phyloP scores from a whole-genome alignment of 2,888 invertebrate species.

The Spatulosminthurus flaviceps region DNA sequence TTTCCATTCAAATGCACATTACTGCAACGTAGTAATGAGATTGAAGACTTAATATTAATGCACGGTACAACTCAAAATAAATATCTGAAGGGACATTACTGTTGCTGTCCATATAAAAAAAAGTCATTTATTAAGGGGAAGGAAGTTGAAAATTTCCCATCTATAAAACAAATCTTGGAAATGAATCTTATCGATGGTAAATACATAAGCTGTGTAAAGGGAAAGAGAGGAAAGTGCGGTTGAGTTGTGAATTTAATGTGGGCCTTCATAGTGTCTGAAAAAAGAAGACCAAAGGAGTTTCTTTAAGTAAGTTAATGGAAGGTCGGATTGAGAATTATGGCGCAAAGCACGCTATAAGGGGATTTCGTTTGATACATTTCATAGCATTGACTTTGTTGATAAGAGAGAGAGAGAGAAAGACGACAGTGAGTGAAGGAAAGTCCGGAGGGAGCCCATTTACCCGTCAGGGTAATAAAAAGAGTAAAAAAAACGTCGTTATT shows the following conservation, averaged over 20 bases:
- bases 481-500: slow-evolving; percentile 28
- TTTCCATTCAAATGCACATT: too few species aligned
- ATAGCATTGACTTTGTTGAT: slow-evolving; percentile 26
- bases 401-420: not conserved
- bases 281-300: slow-evolving; percentile 5
- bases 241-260: not conserved
- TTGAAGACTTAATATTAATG: too few species aligned
- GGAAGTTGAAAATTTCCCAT: too few species aligned
- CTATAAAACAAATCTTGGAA: not conserved
- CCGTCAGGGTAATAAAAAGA: slow-evolving; percentile 22
- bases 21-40: too few species aligned
- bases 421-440: slow-evolving; percentile 30
- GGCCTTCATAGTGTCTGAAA: not conserved
- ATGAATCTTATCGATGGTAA: not conserved
- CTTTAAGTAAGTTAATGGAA: slow-evolving; percentile 30
- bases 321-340: slow-evolving; percentile 24
- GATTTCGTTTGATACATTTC: slow-evolving; percentile 28
- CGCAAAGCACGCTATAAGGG: slow-evolving; percentile 24
- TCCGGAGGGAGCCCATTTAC: slow-evolving; percentile 27
- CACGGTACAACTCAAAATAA: too few species aligned
- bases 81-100: too few species aligned
- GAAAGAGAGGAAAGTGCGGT: not conserved
- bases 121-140: too few species aligned
- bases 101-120: too few species aligned
- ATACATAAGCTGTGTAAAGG: too few species aligned